Conservation (phyloP, 2,113 vertebrate species). For the Thomomys bottae region DNA sequence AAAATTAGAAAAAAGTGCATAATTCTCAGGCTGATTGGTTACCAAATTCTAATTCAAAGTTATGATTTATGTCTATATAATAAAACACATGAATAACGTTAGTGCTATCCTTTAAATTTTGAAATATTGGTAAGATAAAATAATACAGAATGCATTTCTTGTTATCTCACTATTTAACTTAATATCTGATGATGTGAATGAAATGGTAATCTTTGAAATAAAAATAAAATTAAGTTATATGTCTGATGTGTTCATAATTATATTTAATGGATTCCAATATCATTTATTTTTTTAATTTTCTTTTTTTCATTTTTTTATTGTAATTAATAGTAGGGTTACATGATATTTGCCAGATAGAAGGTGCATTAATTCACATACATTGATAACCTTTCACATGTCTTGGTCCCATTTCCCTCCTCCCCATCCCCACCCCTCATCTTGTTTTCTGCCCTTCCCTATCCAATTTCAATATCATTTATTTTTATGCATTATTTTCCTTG, state of each 20-base stretch:
- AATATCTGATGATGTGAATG: background rate
- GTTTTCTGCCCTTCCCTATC: no score
- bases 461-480: no score
- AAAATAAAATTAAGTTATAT: background rate
- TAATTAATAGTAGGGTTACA: no score
- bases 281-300: no score
- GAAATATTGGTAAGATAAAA: background rate
- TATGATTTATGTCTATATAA: background rate
- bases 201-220: slow-evolving; percentile 1
- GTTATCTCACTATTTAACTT: slow-evolving; percentile 40
- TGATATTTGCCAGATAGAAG: no score
- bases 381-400: no score
- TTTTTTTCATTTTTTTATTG: no score
- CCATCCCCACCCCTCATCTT: no score
- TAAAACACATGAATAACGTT: background rate
- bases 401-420: no score
- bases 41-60: slow-evolving; percentile 49
- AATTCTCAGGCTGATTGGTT: slow-evolving; percentile 52
- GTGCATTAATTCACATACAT: no score
- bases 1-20: slow-evolving; percentile 29
- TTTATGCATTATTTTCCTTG: slow-evolving; percentile 25
- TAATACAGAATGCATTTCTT: slow-evolving; percentile 68
- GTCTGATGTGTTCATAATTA: background rate
- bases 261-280: slow-evolving; percentile 21
- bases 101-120: slow-evolving; percentile 45